Conservation (phyloP, 2,888 invertebrate genomes). For the Yponomeuta cagnagella region DNA sequence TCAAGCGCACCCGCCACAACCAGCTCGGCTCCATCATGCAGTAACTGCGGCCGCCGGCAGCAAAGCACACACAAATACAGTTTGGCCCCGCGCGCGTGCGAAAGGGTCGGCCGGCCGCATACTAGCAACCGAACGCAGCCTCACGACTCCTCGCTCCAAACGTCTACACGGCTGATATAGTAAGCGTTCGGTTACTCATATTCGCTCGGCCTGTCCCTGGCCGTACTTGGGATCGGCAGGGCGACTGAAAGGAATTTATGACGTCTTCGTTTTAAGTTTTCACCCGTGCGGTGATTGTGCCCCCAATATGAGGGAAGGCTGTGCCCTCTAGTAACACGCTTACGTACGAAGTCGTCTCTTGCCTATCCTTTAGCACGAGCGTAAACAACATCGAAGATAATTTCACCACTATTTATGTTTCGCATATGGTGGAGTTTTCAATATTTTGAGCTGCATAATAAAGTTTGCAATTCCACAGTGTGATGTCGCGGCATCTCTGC, state of each 20-base stretch:
- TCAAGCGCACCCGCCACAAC: slow-evolving; percentile 94
- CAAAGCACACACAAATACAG: neutral
- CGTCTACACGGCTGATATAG: neutral
- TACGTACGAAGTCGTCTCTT: neutral
- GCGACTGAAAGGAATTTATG: no score
- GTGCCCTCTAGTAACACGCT: neutral
- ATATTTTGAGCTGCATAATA: neutral
- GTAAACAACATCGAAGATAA: neutral
- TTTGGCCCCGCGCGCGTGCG: neutral
- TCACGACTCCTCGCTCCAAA: neutral
- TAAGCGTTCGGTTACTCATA: neutral
- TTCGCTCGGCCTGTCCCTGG: no score
- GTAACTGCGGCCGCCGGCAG: slow-evolving; percentile 51
- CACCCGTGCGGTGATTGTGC: no score
- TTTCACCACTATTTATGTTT: neutral
- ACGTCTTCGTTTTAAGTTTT: no score
- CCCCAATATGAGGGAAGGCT: neutral
- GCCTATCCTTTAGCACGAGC: neutral
- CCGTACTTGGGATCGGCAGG: no score
- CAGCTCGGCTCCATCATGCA: slow-evolving; percentile 84
- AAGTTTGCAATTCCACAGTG: neutral
- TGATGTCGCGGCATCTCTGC: neutral
- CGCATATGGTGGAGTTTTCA: neutral
- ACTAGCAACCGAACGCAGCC: neutral
- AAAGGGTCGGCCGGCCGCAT: neutral